Percentiles rank a stretch among this genome's conserved stretches.
Evolutionary conservation across 1,140 invertebrate genomes (phyloP).

Genomic region (Halesus radiatus): DNA sequence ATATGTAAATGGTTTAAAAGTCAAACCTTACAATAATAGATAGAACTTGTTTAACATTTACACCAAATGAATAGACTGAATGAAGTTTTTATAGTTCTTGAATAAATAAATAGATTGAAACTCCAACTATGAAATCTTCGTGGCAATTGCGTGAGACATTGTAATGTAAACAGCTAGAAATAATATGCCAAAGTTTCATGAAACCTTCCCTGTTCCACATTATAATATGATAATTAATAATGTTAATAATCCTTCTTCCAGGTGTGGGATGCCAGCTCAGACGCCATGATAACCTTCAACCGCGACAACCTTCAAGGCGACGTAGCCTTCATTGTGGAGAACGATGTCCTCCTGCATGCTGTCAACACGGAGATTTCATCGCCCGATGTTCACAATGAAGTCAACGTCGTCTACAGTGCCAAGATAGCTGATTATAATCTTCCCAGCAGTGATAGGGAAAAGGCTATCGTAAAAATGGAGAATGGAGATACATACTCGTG

Average conservation of each 20-base stretch:
- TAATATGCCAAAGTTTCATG: too few species aligned
- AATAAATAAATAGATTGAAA: too few species aligned
- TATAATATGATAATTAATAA: background rate
- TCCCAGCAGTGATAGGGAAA: slow-evolving; percentile 57
- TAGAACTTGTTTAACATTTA: too few species aligned
- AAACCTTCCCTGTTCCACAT: too few species aligned
- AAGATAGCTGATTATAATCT: slow-evolving; percentile 71
- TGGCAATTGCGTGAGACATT: too few species aligned
- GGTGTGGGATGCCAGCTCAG: slow-evolving; percentile 93
- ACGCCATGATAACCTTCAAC: slow-evolving; percentile 89
- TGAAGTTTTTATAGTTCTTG: too few species aligned
- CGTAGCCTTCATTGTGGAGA: slow-evolving; percentile 95
- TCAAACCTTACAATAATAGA: too few species aligned
- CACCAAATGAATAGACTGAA: too few species aligned
- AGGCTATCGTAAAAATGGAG: slow-evolving; percentile 49
- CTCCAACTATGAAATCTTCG: too few species aligned
- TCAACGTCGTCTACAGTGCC: slow-evolving; percentile 68
- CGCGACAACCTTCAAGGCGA: slow-evolving; percentile 78
- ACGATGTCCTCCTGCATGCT: slow-evolving; percentile 86
- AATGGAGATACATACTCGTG: slow-evolving; percentile 68
- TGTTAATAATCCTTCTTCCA: slow-evolving; percentile 64
- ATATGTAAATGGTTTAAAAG: too few species aligned
- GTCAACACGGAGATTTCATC: slow-evolving; percentile 70
- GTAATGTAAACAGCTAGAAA: too few species aligned
- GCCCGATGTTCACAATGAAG: slow-evolving; percentile 54